phyloP scores from a whole-genome alignment of 2,888 invertebrate genomes.

The Parascotia fuliginaria region DNA sequence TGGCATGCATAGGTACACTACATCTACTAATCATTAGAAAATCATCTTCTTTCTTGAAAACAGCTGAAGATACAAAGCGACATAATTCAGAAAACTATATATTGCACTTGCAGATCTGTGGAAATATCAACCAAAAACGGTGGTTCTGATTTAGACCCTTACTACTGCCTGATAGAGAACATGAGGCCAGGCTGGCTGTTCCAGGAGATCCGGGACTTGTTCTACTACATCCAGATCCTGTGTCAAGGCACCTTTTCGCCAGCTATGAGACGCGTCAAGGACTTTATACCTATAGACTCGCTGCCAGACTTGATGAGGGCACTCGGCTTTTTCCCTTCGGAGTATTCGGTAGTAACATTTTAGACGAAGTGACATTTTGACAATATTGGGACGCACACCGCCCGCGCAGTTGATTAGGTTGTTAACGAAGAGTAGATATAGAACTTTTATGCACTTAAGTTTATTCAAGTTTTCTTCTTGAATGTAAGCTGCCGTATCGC shows the following conservation, averaged over 20 bases:
- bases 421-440: no score
- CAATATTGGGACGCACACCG: no score
- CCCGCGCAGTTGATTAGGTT: no score
- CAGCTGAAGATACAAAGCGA: no score
- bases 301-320: slow-evolving; percentile 91
- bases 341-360: slow-evolving; percentile 88
- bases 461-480: no score
- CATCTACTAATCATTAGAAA: no score
- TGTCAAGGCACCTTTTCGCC: slow-evolving; percentile 89
- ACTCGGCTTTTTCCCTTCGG: slow-evolving; percentile 90
- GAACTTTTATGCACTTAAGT: no score
- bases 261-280: slow-evolving; percentile 85
- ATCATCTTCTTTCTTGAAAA: no score
- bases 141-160: slow-evolving; percentile 87
- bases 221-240: slow-evolving; percentile 91
- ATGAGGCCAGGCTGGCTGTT: slow-evolving; percentile 90
- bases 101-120: slow-evolving; percentile 68
- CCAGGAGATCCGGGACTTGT: slow-evolving; percentile 90
- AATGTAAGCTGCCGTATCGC: no score
- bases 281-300: slow-evolving; percentile 87
- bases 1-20: no score
- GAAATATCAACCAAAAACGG: slow-evolving; percentile 80
- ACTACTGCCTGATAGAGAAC: slow-evolving; percentile 89
- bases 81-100: neutral
- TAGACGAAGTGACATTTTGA: no score